Base-by-base conservation (phyloP, 1,140 invertebrate species). In the Elysia chlorotica region DNA sequence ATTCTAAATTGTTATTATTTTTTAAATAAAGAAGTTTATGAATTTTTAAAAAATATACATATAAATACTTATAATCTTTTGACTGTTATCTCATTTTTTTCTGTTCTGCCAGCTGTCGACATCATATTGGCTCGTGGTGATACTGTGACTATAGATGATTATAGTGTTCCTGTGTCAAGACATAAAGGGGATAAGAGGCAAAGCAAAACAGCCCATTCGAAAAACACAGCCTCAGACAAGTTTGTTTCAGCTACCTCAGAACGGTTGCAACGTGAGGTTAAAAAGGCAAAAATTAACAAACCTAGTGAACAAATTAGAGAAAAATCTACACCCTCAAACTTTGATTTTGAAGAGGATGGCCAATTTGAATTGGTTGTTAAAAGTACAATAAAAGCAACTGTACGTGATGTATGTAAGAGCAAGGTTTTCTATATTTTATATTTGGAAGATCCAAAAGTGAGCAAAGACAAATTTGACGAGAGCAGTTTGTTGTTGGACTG, bases 401-500 rank as follows among this genome's bases (percentile, higher is more conserved):
- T 65, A 35, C 2, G 6, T 25, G 63, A 65, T 28, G 19, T 65
- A 38, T 41, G 5, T 23, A 65, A 65, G 25, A 28, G 3, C 5
- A 65, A 65, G 30, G 63, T 41, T 28, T 65, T 41, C 23, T 65
- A 65, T 23, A 5, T 2, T 17, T 10, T 6, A 1, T 65, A 65
- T 41, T 65, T 65, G 33, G 63, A 65, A 38, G 63, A 65, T 41
- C 17, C 33, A 23, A n/a, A 41, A 17, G 48, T 65, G 21, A 28
- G 17, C 19, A 35, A 38, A 21, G 63, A 38, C 25, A 3, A 30
- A 37, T 65, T 65, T 23, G 17, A 65, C 28, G 63, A 65, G 37
- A 38, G 48, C 1, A 65, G 5, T 41, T 2, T 65, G 19, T n/a
- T 65, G 35, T 23, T 65, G 1, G 63, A 65, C 30, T 35, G 63